phyloP scores from a whole-genome alignment of 1,140 invertebrate species.

The Calliphora vicina region DNA sequence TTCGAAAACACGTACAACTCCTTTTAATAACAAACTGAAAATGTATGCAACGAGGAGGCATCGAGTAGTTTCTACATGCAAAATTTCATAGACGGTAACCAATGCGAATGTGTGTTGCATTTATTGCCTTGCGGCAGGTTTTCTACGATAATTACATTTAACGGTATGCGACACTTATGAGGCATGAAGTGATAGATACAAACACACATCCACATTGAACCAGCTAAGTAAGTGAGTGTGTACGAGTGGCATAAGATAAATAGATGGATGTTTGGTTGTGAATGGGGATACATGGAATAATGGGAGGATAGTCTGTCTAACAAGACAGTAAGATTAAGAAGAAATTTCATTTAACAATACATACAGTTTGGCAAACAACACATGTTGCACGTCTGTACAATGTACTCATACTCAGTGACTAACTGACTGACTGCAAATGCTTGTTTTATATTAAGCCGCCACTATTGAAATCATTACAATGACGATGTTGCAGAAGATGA shows the following conservation, averaged over 20 bases:
- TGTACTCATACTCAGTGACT: neutral
- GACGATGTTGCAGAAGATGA: neutral
- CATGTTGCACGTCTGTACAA: neutral
- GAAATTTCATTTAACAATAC: neutral
- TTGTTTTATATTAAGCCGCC: neutral
- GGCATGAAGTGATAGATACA: neutral
- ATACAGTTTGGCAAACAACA: neutral
- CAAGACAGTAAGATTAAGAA: neutral
- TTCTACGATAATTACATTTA: slow-evolving; percentile 23
- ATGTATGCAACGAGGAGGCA: neutral
- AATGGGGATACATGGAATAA: neutral
- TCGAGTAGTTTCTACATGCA: neutral
- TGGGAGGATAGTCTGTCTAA: neutral
- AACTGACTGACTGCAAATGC: neutral
- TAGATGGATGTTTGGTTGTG: neutral
- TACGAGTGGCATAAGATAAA: neutral
- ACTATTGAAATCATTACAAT: neutral
- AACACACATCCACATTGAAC: neutral
- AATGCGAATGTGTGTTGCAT: neutral
- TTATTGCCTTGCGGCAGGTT: neutral
- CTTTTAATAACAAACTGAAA: slow-evolving; percentile 16
- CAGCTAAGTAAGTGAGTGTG: neutral
- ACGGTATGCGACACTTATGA: neutral
- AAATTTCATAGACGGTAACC: neutral
- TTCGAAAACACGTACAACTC: neutral